phyloP scores from a whole-genome alignment of 2,888 invertebrate genomes.

The Caenorhabditis doughertyi region DNA sequence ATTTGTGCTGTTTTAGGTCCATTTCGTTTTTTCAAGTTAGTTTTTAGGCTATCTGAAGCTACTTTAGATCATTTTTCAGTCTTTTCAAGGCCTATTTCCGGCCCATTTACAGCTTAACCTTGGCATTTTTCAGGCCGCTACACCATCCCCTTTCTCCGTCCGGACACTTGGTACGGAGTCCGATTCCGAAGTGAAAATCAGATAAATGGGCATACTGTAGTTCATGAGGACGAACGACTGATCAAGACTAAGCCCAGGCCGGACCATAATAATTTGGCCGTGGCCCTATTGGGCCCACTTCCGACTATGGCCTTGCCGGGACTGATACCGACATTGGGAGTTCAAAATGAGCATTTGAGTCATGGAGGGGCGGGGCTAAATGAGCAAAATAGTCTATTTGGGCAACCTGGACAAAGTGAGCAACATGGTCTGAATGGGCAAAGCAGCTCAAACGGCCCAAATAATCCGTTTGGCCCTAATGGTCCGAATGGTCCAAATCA shows the following conservation, averaged over 20 bases:
- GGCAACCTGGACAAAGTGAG: too few species aligned
- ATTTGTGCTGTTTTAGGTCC: too few species aligned
- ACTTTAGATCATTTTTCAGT: too few species aligned
- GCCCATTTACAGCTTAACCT: background rate
- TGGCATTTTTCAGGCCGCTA: constrained; percentile 74
- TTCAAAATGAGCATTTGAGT: constrained; percentile 16
- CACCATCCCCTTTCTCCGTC: constrained; percentile 80
- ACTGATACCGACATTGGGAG: constrained; percentile 25
- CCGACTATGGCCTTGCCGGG: background rate
- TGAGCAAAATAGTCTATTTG: too few species aligned
- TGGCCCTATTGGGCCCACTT: background rate
- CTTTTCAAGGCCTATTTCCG: background rate
- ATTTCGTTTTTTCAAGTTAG: too few species aligned
- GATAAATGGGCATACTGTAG: constrained; percentile 51
- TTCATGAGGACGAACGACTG: constrained; percentile 66
- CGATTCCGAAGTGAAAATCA: constrained; percentile 68
- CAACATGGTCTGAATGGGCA: too few species aligned
- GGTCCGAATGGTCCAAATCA: background rate
- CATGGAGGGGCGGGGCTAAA: too few species aligned
- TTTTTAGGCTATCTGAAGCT: too few species aligned
- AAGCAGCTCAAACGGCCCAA: too few species aligned
- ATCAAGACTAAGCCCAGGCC: constrained; percentile 56
- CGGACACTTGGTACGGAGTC: constrained; percentile 80
- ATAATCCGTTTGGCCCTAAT: too few species aligned
- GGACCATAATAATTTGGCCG: constrained; percentile 6